Percentiles rank a stretch among this genome's conserved stretches.
Conservation (phyloP, 1,140 invertebrate species). For the Solenopsis fugax region DNA sequence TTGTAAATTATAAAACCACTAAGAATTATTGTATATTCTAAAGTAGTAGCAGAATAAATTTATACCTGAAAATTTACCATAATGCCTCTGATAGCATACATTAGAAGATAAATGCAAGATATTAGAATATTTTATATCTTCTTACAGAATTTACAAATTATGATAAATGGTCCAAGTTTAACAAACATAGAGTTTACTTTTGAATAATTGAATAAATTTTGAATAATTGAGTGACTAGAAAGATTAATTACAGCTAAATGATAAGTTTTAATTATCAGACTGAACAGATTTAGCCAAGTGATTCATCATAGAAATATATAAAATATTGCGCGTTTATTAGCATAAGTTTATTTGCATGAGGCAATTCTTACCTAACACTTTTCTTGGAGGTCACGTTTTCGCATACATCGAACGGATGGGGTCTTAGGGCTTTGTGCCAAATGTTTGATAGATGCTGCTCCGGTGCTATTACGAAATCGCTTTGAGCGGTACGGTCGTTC, state of each 20-base stretch:
- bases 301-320: neutral
- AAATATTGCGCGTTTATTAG: neutral
- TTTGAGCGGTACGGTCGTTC: conserved; percentile 81
- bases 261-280: neutral
- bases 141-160: neutral
- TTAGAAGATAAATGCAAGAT: neutral
- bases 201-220: neutral
- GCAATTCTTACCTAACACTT: conserved; percentile 79
- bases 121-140: neutral
- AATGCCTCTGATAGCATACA: conserved; percentile 81
- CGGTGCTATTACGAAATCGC: conserved; percentile 80
- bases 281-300: neutral
- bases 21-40: neutral
- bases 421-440: conserved; percentile 86
- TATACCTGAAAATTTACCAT: conserved; percentile 86
- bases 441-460: conserved; percentile 85
- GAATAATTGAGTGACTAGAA: neutral
- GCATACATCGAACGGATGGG: conserved; percentile 74
- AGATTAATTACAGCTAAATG: neutral
- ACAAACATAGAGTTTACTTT: neutral
- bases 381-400: conserved; percentile 74
- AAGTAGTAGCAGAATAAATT: conserved; percentile 53
- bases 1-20: neutral
- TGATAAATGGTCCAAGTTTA: neutral
- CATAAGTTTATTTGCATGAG: neutral